Evolutionary conservation across 2,888 invertebrate genomes (phyloP).

Genomic region (Aspidiotus rigidus): DNA sequence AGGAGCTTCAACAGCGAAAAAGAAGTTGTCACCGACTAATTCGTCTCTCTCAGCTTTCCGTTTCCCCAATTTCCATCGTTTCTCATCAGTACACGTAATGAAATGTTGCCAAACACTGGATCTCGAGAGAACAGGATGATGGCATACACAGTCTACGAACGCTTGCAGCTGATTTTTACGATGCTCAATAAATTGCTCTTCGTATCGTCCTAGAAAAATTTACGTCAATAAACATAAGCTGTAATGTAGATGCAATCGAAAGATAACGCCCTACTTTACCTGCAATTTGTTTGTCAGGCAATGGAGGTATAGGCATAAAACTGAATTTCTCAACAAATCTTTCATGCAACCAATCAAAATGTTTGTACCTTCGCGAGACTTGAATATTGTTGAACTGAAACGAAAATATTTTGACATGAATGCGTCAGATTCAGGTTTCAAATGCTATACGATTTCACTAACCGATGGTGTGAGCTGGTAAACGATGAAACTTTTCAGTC

Average conservation of each 20-base stretch:
- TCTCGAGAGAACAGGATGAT: conserved; percentile 87
- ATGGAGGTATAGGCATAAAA: conserved; percentile 86
- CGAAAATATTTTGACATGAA: conserved; percentile 5
- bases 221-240: background rate
- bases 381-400: conserved; percentile 76
- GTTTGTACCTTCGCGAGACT: conserved; percentile 91
- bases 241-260: conserved; percentile 3
- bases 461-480: conserved; percentile 89
- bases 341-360: conserved; percentile 98
- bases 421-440: background rate
- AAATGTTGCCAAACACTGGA: conserved; percentile 95
- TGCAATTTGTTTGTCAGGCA: conserved; percentile 96
- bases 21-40: conserved; percentile 79
- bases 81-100: conserved; percentile 92
- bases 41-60: conserved; percentile 90
- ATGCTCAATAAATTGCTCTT: conserved; percentile 93
- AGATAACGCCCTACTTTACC: conserved; percentile 43
- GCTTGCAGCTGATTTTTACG: conserved; percentile 87
- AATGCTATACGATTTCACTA: conserved; percentile 34
- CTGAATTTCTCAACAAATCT: conserved; percentile 88
- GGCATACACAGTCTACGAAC: conserved; percentile 93
- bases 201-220: conserved; percentile 69
- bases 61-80: conserved; percentile 95
- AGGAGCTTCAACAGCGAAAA: conserved; percentile 78
- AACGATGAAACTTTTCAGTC: conserved; percentile 93